These are phyloP conservation scores for Pristionchus entomophagus DNA, from an alignment of 2,888 invertebrate genomes.

Conservation along the genomic window DNA sequence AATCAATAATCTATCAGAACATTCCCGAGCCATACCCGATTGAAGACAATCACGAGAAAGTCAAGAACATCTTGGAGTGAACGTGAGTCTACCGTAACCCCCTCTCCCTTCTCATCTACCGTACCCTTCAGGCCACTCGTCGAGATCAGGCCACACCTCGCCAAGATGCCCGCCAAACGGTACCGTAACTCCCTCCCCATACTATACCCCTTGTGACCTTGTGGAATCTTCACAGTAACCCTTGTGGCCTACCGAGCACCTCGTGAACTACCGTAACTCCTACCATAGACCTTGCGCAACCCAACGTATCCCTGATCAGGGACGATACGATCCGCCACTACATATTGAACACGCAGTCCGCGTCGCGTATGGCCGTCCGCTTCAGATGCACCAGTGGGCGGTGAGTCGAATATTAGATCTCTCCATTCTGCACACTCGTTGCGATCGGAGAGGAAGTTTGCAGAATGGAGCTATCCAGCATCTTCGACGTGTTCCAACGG, in stretches of 20 bases:
- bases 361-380: neutral
- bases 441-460: no score
- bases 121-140: conserved; percentile 7
- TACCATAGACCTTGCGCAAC: no score
- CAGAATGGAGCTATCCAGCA: no score
- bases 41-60: neutral
- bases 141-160: neutral
- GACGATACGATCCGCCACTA: conserved; percentile 1
- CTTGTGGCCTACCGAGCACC: no score
- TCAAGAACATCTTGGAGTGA: neutral
- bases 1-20: neutral
- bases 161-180: conserved; percentile 14
- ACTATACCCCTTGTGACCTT: no score
- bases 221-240: no score
- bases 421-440: no score
- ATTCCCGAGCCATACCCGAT: neutral
- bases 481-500: no score
- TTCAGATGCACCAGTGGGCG: neutral
- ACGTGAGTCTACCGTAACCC: neutral
- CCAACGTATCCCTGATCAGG: neutral
- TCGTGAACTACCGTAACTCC: no score
- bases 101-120: neutral
- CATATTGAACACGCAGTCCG: neutral
- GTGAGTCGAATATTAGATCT: no score
- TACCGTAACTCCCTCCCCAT: neutral